Conservation (phyloP, 1,140 invertebrate genomes). For the Vanessa tameamea region DNA sequence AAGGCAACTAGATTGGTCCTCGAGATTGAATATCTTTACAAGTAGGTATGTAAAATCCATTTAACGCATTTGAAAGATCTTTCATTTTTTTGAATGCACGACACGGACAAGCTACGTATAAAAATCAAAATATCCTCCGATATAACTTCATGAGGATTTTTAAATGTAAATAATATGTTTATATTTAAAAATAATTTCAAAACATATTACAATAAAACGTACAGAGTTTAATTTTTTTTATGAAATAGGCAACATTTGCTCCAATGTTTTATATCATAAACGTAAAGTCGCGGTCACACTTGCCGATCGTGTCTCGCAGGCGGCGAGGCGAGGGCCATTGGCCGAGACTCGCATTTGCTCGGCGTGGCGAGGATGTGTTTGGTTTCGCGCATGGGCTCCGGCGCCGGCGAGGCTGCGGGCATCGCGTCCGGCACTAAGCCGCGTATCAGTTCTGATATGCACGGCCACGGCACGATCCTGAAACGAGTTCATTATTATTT, state of each 20-base stretch:
- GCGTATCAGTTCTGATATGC: conserved; percentile 83
- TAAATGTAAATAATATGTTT: not conserved
- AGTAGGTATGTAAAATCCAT: not conserved
- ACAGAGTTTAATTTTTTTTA: not conserved
- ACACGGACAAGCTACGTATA: not conserved
- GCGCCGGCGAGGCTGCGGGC: conserved; percentile 58
- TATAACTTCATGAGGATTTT: not conserved
- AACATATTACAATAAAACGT: conserved; percentile 5
- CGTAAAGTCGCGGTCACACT: conserved; percentile 50
- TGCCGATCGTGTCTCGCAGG: conserved; percentile 65
- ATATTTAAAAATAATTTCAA: not conserved
- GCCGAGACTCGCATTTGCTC: conserved; percentile 51
- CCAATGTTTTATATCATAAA: conserved; percentile 1
- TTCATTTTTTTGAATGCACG: too few species aligned
- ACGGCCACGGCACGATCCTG: conserved; percentile 86
- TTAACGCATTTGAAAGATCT: not conserved
- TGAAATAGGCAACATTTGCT: not conserved
- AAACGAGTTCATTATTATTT: conserved; percentile 38
- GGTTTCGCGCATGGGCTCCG: conserved; percentile 10
- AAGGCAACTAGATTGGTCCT: conserved; percentile 32
- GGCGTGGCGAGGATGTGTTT: conserved; percentile 14
- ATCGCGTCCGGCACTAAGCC: conserved; percentile 84
- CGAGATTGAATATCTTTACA: conserved; percentile 5
- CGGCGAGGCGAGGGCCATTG: conserved; percentile 62
- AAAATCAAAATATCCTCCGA: not conserved